phyloP scores from a whole-genome alignment of 1,140 invertebrate genomes.

The Drosophila leontia region DNA sequence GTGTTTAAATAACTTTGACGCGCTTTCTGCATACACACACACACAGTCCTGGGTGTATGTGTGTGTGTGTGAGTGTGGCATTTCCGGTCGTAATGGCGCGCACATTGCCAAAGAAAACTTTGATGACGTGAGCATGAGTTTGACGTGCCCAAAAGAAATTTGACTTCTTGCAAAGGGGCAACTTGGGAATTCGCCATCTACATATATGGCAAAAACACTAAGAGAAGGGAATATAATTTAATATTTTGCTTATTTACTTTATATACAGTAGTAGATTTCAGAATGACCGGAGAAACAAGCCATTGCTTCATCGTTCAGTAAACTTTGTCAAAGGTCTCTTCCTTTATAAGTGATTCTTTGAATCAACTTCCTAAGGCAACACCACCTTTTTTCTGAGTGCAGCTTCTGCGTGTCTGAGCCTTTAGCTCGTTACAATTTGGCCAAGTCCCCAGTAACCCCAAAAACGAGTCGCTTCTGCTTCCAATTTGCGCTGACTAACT shows the following conservation, averaged over 20 bases:
- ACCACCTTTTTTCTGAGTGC: neutral
- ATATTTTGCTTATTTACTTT: neutral
- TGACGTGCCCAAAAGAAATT: slow-evolving; percentile 73
- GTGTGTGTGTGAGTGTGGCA: slow-evolving; percentile 30
- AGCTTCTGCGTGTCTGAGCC: slow-evolving; percentile 1
- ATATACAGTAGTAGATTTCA: neutral
- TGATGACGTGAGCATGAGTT: slow-evolving; percentile 56
- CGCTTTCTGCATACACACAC: slow-evolving; percentile 45
- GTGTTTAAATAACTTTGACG: slow-evolving; percentile 80
- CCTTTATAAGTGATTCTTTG: neutral
- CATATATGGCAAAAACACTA: neutral
- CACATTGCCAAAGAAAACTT: slow-evolving; percentile 49
- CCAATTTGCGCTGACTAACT: slow-evolving; percentile 72
- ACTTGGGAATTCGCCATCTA: slow-evolving; percentile 43
- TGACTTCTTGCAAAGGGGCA: slow-evolving; percentile 55
- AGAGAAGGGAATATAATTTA: neutral
- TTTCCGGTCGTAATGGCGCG: slow-evolving; percentile 65
- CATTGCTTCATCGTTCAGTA: neutral
- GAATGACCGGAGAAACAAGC: neutral
- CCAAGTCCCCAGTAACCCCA: slow-evolving; percentile 29
- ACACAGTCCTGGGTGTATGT: slow-evolving; percentile 9
- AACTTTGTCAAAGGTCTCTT: neutral
- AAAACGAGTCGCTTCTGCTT: slow-evolving; percentile 16
- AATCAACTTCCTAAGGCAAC: neutral
- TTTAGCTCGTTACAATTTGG: slow-evolving; percentile 75